Evolutionary conservation across 2,888 invertebrate genomes (phyloP), one percentile per base, ranked within the genome.

Genomic region (Corythucha ciliata): DNA sequence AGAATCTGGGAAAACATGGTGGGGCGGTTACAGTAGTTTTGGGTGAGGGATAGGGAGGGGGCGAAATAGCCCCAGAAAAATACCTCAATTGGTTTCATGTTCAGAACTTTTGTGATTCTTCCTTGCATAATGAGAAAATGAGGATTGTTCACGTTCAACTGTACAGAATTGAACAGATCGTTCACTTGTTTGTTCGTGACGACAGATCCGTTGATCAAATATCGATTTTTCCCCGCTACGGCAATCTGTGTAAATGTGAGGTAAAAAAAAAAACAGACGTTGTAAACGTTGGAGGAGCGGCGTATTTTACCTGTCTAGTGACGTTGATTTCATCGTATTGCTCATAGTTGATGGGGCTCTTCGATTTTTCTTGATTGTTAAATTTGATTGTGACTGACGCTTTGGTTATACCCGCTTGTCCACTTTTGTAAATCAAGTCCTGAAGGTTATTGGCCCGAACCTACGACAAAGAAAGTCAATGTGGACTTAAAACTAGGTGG

Each of bases 81-180:
- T 68, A 90, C 90, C 77, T 98, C 97, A 37, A 81, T 78, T 0
- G 98, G 94, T 66, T 96, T 98, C 97, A 98, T 98, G 68, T 93
- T 97, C 22, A 98, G 73, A 2, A 99, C 97, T 74, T 98, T 97
- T 1, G 97, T 97, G 60, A 98, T 94, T 58, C 93, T 79, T 0
- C 98, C 98, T 74, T 98, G 98, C 97, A 98, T 97, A 64, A 99
- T 98, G 27, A 98, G 78, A 70, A 97, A 98, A 69, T 98, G 96
- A 0, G 98, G 98, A 72, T 98, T 98, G 72, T 98, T 98, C 2
- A 99, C 92, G 66, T 99, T 99, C 32, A 98, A 73, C 66, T 96
- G 94, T 5, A 98, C 85, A 0, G 94, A 92, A 63, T 92, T 89
- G 70, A 98, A 98, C 66, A 99, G 73, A 69, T 98, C 98, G 33